These are phyloP conservation scores for Corythornis madagascariensis DNA, from an alignment of 2,113 vertebrate species.

Conservation along the genomic window DNA sequence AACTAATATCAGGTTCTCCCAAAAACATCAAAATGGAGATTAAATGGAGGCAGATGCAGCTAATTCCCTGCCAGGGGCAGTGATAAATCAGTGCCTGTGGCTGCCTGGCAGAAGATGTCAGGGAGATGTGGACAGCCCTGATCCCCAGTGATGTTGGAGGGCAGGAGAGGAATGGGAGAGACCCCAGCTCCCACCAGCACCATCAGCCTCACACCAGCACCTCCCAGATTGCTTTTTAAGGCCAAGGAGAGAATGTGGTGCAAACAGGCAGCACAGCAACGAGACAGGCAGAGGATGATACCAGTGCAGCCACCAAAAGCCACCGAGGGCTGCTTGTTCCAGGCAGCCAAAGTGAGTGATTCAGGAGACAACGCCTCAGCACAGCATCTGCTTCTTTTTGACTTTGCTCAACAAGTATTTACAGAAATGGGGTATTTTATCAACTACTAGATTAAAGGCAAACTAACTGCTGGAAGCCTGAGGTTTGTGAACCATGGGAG, in stretches of 20 bases:
- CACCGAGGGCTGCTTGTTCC: neutral
- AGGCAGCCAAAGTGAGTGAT: accelerated
- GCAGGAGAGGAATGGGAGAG: accelerated
- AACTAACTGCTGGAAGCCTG: neutral
- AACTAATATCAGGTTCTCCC: neutral
- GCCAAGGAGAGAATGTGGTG: neutral
- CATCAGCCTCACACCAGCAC: neutral
- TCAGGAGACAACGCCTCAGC: accelerated
- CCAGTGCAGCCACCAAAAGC: neutral
- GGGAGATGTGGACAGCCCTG: neutral
- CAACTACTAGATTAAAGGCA: neutral
- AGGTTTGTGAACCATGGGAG: accelerated
- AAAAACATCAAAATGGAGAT: neutral
- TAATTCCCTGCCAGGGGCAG: neutral
- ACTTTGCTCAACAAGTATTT: neutral
- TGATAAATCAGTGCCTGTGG: neutral
- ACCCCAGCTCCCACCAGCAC: neutral
- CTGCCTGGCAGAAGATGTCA: neutral
- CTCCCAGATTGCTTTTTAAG: neutral
- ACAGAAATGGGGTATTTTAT: neutral
- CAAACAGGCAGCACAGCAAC: neutral
- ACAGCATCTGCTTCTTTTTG: neutral
- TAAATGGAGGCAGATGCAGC: neutral
- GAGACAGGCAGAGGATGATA: neutral
- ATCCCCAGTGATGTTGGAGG: neutral